A percentile compares a stretch with the other conserved stretches of the same genome.
Conservation (phyloP, 2,888 invertebrate species). For the Catocala fraxini region DNA sequence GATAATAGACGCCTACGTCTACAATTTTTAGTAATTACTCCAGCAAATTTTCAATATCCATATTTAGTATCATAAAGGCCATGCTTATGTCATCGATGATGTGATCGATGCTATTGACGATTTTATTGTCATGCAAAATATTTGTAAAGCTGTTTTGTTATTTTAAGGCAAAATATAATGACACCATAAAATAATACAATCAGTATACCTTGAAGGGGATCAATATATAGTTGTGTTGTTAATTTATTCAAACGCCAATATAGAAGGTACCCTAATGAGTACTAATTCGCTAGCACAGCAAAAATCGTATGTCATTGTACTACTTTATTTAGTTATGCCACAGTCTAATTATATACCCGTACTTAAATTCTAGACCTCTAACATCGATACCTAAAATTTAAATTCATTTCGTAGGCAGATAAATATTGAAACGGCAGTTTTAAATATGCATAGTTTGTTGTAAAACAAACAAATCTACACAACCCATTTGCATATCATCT, state of each 20-base stretch:
- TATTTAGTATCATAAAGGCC: constrained; percentile 28
- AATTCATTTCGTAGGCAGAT: neutral
- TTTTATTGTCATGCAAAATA: constrained; percentile 1
- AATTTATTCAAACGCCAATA: too few species aligned
- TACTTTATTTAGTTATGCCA: too few species aligned
- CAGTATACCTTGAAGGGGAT: too few species aligned
- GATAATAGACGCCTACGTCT: constrained; percentile 32
- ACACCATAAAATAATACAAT: too few species aligned
- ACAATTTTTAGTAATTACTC: constrained; percentile 23
- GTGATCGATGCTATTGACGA: constrained; percentile 18
- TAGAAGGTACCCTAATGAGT: too few species aligned
- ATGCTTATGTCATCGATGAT: constrained; percentile 32
- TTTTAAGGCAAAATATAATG: neutral
- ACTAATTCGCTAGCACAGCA: too few species aligned
- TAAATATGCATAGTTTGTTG: constrained; percentile 4
- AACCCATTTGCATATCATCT: constrained; percentile 4
- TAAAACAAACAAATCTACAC: constrained; percentile 3
- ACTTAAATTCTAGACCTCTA: too few species aligned
- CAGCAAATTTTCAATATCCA: constrained; percentile 30
- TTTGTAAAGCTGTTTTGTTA: neutral
- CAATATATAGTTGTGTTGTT: neutral
- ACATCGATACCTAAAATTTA: neutral
- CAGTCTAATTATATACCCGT: too few species aligned
- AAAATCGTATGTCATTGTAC: too few species aligned
- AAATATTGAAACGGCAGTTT: neutral